Base-by-base conservation (phyloP, 1,140 invertebrate genomes). In the Mesaphorura yosii region DNA sequence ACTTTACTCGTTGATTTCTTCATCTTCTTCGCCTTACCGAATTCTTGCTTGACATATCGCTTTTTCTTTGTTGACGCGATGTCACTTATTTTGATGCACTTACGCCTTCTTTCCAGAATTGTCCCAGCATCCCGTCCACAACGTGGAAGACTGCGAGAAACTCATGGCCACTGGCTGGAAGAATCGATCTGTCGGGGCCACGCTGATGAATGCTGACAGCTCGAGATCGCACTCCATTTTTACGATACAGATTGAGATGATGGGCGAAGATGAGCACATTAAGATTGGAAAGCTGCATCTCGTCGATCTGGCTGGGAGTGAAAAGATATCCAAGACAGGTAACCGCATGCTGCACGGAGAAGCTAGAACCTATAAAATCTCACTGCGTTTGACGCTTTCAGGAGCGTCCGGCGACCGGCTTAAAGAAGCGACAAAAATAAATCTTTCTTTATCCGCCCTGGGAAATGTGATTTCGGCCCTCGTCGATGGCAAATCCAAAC, bases 401-500 rank as follows among this genome's bases (percentile, higher is more conserved):
- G 84, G 88, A 12, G 84, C 86, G 1, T 80, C 79, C 2, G 87
- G 90, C 0, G 86, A 92, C 56, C 72, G 90, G 20, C 70, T 95
- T 20, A 92, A 88, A 66, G 90, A 95, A 73, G 90, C 90, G 0
- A 92, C 87, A 0, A 93, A 92, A 73, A 95, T 95, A 52, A 95
- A 95, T 73, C 69, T 95, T n/a, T 92, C 88, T 6, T 70, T 95
- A 15, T 92, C 88, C 12, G 91, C 90, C 1, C 69, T 95, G 37
- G 91, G 90, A 15, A 95, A 95, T 72, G 90, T 95, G 0, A 95
- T 95, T 51, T 92, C 88, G 14, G 88, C 90, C 0, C 69, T 95
- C 31, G 90, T 93, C 0, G 87, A 85, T 68, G 83, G 85, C 1
- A 86, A 91, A 72, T 79, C 83, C n/a, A 80, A 84, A 66, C 88